Evolutionary conservation across 2,113 vertebrate genomes (phyloP), one percentile per base, ranked within the genome.

Genomic region (Atrichornis clamosus): DNA sequence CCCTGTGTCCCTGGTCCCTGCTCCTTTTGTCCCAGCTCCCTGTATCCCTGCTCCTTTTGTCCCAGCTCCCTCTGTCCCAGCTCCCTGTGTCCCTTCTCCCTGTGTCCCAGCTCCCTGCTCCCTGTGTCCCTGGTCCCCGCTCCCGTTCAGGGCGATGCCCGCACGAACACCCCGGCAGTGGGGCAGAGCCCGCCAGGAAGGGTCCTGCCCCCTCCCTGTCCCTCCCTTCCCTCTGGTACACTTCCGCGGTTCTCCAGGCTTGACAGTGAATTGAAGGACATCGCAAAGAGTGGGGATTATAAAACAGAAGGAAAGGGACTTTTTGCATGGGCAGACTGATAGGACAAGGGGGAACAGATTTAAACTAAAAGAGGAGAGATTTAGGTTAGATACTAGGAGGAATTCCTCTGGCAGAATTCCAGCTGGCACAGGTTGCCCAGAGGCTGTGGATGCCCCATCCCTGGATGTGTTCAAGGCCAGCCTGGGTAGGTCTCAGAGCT

Each of bases 141-240:
- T 17, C 41, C 59, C 18, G 10, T 5, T 7, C 50, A 6, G 69
- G 60, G 68, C 52, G 22, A 10, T 33, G 58, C 32, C 32, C 67
- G 26, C 28, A 15, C 37, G 11, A 35, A 35, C 65, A 26, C 11
- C 8, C 26, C 52, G 13, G 42, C 49, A 21, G 2, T 42, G 26
- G 72, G 13, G 35, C 2, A 32, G 13, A 32, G 3, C 33, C 33
- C 6, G 0, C 9, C 17, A 19, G 6, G 2, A 18, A 62, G 30
- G 26, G 46, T 77, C 15, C 4, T 4, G 15, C n/a, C 33, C 8
- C 35, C 14, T 53, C 47, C 19, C 8, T 20, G 28, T 39, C 24
- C 19, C 11, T 79, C 17, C 35, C 18, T 65, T 33, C 23, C 11
- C 10, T 64, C 39, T 55, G 47, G 62, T 49, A 65, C 27, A 17